Conservation (phyloP, 1,140 invertebrate species). For the Hydropsyche tenuis region DNA sequence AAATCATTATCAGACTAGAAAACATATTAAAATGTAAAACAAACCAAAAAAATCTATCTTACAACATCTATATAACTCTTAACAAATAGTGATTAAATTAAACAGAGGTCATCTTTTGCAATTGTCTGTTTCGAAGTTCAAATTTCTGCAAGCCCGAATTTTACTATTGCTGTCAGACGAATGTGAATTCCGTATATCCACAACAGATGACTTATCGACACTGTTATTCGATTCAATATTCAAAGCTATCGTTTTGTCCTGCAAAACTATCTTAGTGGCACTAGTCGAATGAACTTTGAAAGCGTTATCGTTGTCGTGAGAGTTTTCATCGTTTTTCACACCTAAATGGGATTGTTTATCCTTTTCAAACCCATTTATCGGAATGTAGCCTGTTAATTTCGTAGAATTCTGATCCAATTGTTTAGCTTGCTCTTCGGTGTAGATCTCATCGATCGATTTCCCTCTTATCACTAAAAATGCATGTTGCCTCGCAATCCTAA, state of each 20-base stretch:
- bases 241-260: constrained; percentile 58
- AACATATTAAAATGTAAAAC: constrained; percentile 46
- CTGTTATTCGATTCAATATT: constrained; percentile 56
- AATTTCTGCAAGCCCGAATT: constrained; percentile 59
- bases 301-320: constrained; percentile 47
- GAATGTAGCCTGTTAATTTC: constrained; percentile 59
- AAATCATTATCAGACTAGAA: constrained; percentile 30
- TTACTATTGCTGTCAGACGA: constrained; percentile 58
- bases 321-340: constrained; percentile 59
- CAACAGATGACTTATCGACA: constrained; percentile 10
- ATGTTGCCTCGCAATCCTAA: constrained; percentile 68
- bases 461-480: constrained; percentile 68
- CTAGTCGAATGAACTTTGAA: constrained; percentile 54
- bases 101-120: constrained; percentile 56
- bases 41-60: constrained; percentile 57
- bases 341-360: constrained; percentile 49
- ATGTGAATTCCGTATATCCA: constrained; percentile 49
- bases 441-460: constrained; percentile 65
- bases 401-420: constrained; percentile 52
- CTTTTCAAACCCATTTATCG: constrained; percentile 54
- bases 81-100: no score
- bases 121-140: constrained; percentile 59
- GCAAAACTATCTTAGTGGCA: constrained; percentile 58
- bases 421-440: constrained; percentile 59
- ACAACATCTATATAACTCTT: constrained; percentile 47